These are phyloP conservation scores for Xerus rutilus DNA, from an alignment of 2,797 vertebrate genomes.

Conservation along the genomic window DNA sequence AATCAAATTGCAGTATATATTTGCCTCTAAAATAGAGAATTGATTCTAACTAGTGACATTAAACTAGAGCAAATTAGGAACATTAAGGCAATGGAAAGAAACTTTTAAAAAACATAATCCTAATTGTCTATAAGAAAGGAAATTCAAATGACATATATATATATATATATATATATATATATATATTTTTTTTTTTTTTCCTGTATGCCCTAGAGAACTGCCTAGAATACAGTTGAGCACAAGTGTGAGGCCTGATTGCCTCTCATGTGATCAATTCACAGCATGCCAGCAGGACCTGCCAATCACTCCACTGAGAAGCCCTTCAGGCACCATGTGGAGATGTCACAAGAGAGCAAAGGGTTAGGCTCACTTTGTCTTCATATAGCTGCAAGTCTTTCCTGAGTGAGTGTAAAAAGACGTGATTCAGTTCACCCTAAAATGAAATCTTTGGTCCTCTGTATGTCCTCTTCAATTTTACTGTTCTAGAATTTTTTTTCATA, in stretches of 20 bases:
- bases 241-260: not conserved
- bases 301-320: not conserved
- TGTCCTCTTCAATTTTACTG: not conserved
- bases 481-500: not conserved
- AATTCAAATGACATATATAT: not conserved
- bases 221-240: not conserved
- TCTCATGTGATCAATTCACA: not conserved
- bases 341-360: not conserved
- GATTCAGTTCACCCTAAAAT: not conserved
- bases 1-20: conserved; percentile 48
- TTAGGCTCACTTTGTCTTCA: not conserved
- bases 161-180: not conserved
- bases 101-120: not conserved
- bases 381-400: not conserved
- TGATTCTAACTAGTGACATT: not conserved
- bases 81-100: not conserved
- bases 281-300: not conserved
- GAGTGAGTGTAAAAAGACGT: not conserved
- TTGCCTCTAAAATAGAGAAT: conserved; percentile 14
- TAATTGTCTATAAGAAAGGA: not conserved
- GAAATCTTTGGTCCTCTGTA: not conserved
- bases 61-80: conserved; percentile 17
- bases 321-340: not conserved
- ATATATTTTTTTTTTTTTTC: not conserved
- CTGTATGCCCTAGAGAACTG: not conserved